Base-by-base conservation (phyloP, 2,113 vertebrate genomes). In the Amphiprion percula region DNA sequence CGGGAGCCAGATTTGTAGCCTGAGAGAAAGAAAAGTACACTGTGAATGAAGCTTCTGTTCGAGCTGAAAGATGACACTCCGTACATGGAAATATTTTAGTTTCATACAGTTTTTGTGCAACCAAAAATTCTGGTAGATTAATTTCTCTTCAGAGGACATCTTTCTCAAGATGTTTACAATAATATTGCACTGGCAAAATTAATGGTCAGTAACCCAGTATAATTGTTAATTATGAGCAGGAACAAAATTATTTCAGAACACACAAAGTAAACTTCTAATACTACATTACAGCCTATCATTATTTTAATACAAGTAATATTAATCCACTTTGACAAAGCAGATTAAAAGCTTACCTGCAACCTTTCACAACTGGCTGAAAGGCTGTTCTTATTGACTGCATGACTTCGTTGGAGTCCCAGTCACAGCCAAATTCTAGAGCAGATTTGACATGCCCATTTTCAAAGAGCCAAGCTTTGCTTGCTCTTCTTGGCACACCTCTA, bases 291-390 rank as follows among this genome's bases (percentile, higher is more conserved):
- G 33, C 8, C 33, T 10, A 6, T 12, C n/a, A 21, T 23, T 19
- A 37, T 37, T 37, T 37, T 37, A 37, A 37, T 19, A 19, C 46
- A 49, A 49, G 5, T 49, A 49, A 21, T 10, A 53, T 0, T 11
- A 23, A 53, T 3, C 19, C 3, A 11, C 10, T 53, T 3, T 53
- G 9, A 17, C 8, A 30, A 30, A 65, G 30, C 12, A 30, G n/a
- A 28, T 70, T 21, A 2, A 69, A 58, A 49, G 15, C 44, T 47
- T 24, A 67, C 73, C 41, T 76, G 63, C 63, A 69, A 47, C 63
- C 62, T 10, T 33, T 41, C 26, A 58, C 62, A 58, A 15, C n/a
- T 66, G 73, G 41, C 9, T 67, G 62, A 15, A 75, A 75, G 4
- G 62, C 62, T 19, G 26, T 0, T 17, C 0, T 56, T 56, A 75